phyloP scores from a whole-genome alignment of 2,113 vertebrate genomes.

The Pseudorasbora parva region DNA sequence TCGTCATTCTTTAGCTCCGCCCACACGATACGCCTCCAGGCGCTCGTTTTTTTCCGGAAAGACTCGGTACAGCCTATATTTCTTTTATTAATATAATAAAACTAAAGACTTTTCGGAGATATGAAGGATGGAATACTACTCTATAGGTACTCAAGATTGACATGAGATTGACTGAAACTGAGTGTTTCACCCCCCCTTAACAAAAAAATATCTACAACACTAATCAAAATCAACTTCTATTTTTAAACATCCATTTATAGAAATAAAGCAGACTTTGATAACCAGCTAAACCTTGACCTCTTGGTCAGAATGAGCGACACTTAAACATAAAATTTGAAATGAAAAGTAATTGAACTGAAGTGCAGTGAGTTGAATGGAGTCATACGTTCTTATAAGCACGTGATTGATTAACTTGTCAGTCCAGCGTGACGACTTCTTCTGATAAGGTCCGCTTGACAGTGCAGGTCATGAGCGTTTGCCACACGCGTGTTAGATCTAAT shows the following conservation, averaged over 20 bases:
- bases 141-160: too few species aligned
- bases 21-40: too few species aligned
- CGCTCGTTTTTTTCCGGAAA: too few species aligned
- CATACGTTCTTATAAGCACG: background rate
- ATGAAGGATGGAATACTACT: too few species aligned
- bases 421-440: conserved; percentile 9
- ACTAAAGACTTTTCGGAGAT: too few species aligned
- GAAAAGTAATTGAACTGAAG: conserved; percentile 10
- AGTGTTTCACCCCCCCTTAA: too few species aligned
- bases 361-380: background rate
- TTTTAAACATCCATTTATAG: background rate
- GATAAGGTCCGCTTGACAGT: conserved; percentile 35
- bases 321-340: background rate
- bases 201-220: background rate
- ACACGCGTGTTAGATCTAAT: conserved; percentile 23
- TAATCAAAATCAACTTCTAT: background rate
- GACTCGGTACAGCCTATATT: too few species aligned
- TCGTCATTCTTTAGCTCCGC: too few species aligned
- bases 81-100: too few species aligned
- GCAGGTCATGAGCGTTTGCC: conserved; percentile 1
- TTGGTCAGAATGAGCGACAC: background rate
- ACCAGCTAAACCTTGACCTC: conserved; percentile 14
- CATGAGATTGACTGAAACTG: too few species aligned
- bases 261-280: background rate
- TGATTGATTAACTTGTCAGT: conserved; percentile 43